Conservation (phyloP, 1,140 invertebrate species). For the Psilanteris sp. region DNA sequence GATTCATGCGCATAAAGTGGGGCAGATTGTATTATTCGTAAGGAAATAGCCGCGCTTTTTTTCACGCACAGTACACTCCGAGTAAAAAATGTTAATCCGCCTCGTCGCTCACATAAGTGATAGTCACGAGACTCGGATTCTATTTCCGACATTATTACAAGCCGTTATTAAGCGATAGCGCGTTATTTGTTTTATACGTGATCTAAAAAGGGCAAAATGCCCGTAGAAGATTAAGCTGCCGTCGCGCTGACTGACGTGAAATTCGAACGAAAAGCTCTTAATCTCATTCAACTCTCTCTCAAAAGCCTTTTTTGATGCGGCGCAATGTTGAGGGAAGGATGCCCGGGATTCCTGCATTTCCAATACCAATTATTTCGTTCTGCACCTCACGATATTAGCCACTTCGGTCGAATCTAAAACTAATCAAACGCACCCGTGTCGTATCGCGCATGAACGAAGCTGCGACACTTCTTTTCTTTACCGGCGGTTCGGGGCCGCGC, state of each 20-base stretch:
- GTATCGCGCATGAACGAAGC: background rate
- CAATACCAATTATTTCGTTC: constrained; percentile 64
- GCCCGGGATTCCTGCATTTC: constrained; percentile 55
- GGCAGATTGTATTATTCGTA: constrained; percentile 6
- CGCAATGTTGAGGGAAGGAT: constrained; percentile 44
- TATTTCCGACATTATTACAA: constrained; percentile 70
- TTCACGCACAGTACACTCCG: constrained; percentile 12
- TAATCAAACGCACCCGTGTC: constrained; percentile 50
- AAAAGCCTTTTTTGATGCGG: constrained; percentile 64
- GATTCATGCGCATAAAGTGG: constrained; percentile 25
- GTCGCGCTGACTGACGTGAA: constrained; percentile 73
- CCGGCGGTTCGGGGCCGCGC: too few species aligned
- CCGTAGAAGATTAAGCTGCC: constrained; percentile 71
- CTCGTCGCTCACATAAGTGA: constrained; percentile 64
- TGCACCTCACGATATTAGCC: constrained; percentile 48
- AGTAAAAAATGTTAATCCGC: constrained; percentile 65
- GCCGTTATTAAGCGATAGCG: constrained; percentile 72
- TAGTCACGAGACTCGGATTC: constrained; percentile 48
- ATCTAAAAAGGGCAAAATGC: constrained; percentile 68
- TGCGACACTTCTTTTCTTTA: too few species aligned
- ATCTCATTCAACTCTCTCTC: constrained; percentile 69
- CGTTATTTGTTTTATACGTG: constrained; percentile 74
- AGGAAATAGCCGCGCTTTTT: constrained; percentile 29
- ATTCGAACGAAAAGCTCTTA: constrained; percentile 77
- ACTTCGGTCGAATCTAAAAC: constrained; percentile 48